A percentile compares a stretch with the other conserved stretches of the same genome.
Evolutionary conservation across 2,113 vertebrate genomes (phyloP).

Genomic region (Kryptolebias marmoratus): DNA sequence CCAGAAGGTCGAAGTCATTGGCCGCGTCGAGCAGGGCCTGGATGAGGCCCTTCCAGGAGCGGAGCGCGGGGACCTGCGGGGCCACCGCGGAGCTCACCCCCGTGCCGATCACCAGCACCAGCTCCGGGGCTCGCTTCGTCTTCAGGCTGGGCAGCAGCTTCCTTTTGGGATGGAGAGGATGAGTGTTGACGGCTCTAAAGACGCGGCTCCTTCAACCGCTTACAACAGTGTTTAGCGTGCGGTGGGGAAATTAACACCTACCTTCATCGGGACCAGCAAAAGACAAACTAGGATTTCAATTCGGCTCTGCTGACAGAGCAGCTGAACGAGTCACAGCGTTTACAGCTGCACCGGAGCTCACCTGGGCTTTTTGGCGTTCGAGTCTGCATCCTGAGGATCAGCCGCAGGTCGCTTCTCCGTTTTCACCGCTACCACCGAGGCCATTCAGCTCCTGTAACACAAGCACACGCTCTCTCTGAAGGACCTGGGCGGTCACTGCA

Average conservation of each 20-base stretch:
- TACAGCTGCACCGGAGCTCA: conserved; percentile 62
- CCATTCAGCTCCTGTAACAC: conserved; percentile 89
- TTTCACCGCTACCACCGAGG: conserved; percentile 86
- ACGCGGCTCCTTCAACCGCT: background rate
- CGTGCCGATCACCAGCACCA: conserved; percentile 94
- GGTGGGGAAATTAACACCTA: conserved; percentile 18
- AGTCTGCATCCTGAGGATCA: conserved; percentile 86
- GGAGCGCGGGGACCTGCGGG: conserved; percentile 91
- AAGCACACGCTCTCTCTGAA: background rate
- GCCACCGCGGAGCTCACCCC: conserved; percentile 95
- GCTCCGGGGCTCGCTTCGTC: conserved; percentile 91
- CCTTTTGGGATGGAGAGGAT: conserved; percentile 76
- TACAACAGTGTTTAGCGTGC: conserved; percentile 10
- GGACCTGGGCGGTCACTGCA: background rate
- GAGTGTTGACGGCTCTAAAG: conserved; percentile 28
- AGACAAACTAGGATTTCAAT: background rate
- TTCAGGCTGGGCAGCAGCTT: conserved; percentile 95
- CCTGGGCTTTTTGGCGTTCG: conserved; percentile 92
- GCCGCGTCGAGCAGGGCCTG: conserved; percentile 94
- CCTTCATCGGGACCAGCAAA: background rate
- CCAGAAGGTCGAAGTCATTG: conserved; percentile 93
- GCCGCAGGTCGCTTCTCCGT: conserved; percentile 82
- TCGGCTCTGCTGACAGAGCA: background rate
- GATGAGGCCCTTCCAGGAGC: conserved; percentile 96
- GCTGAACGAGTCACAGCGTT: background rate